A percentile compares a stretch with the other conserved stretches of the same genome.
Conservation (phyloP, 2,888 invertebrate species). For the Aspidapion aeneum region DNA sequence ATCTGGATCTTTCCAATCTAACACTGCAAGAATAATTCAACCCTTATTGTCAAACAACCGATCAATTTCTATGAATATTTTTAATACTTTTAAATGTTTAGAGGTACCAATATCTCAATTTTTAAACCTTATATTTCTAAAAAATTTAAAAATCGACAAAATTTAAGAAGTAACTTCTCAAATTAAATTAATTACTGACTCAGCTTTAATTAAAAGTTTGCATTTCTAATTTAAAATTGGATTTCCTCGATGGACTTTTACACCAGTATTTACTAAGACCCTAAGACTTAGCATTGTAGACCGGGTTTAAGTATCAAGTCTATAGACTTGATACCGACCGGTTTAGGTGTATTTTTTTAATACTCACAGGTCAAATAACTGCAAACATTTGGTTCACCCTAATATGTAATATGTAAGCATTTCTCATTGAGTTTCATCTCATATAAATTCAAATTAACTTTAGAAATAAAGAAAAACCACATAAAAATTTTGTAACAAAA, state of each 20-base stretch:
- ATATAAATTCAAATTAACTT: too few relatives aligned
- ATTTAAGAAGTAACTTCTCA: constrained; percentile 15
- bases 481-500: too few relatives aligned
- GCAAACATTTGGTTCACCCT: too few relatives aligned
- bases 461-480: too few relatives aligned
- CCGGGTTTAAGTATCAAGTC: too few relatives aligned
- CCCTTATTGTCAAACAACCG: not conserved
- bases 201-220: constrained; percentile 14
- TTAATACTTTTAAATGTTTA: not conserved
- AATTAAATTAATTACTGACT: constrained; percentile 12
- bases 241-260: not conserved
- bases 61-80: not conserved
- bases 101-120: not conserved
- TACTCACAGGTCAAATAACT: too few relatives aligned
- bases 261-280: too few relatives aligned
- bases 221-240: constrained; percentile 12
- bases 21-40: not conserved
- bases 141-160: not conserved
- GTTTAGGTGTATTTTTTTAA: too few relatives aligned
- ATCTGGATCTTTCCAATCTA: not conserved
- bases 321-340: too few relatives aligned
- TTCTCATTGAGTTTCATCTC: too few relatives aligned
- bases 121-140: not conserved
- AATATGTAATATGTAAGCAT: too few relatives aligned
- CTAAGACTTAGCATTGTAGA: too few relatives aligned